Evolutionary conservation across 2,888 invertebrate species (phyloP).

Genomic region (Clivina fossor): DNA sequence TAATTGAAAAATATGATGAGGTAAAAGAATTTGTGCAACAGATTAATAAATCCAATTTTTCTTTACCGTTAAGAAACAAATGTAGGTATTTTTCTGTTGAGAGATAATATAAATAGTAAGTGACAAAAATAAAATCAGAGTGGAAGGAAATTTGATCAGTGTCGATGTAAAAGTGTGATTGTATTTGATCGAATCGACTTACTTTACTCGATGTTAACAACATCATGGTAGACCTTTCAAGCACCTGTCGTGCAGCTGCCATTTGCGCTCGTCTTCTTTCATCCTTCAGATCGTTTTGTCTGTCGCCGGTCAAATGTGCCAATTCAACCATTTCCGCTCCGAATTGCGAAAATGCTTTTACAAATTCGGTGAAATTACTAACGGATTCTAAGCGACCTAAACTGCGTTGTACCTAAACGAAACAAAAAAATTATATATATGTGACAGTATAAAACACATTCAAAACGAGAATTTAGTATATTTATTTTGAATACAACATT

Average conservation of each 20-base stretch:
- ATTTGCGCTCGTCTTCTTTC: constrained; percentile 95
- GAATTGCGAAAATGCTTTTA: constrained; percentile 97
- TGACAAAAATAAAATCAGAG: too few species aligned
- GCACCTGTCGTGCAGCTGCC: constrained; percentile 90
- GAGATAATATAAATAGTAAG: too few species aligned
- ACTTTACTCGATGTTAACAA: constrained; percentile 95
- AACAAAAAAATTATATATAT: neutral
- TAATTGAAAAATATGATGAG: too few species aligned
- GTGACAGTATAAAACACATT: neutral
- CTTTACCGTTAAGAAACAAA: too few species aligned
- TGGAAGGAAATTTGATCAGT: too few species aligned
- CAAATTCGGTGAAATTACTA: constrained; percentile 94
- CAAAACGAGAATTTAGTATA: neutral
- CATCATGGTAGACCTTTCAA: constrained; percentile 96
- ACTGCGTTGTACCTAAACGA: constrained; percentile 71
- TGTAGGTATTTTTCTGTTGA: too few species aligned
- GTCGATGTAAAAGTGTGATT: too few species aligned
- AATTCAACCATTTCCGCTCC: constrained; percentile 98
- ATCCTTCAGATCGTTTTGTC: constrained; percentile 85
- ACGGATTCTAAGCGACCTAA: constrained; percentile 84
- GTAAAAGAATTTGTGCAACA: too few species aligned
- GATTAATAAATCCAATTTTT: too few species aligned
- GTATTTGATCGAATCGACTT: too few species aligned
- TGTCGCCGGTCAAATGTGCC: constrained; percentile 85
- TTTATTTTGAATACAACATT: neutral